A percentile compares a stretch with the other conserved stretches of the same genome.
Evolutionary conservation across 2,113 vertebrate genomes (phyloP).

Genomic region (Chaetodon trifascialis): DNA sequence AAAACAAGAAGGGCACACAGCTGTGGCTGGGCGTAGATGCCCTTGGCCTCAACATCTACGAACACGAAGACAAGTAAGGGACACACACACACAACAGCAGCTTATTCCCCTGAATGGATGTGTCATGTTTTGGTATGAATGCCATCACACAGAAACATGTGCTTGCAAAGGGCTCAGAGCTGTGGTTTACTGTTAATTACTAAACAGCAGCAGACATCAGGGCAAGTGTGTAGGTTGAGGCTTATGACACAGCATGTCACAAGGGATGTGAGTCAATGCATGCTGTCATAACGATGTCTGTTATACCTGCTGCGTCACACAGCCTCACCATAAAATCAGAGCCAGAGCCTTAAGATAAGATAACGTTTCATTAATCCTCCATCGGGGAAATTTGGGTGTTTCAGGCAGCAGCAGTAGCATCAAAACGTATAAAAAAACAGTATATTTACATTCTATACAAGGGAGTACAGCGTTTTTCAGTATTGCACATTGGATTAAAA

Average conservation of each 20-base stretch:
- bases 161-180: background rate
- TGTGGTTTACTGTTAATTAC: background rate
- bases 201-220: background rate
- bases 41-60: constrained; percentile 97
- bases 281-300: background rate
- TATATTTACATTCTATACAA: too few relatives aligned
- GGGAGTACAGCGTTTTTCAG: too few relatives aligned
- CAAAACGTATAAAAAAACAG: too few relatives aligned
- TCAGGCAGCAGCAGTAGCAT: too few relatives aligned
- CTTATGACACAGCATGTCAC: background rate
- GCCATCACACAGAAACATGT: too few relatives aligned
- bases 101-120: background rate
- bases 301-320: background rate
- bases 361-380: too few relatives aligned
- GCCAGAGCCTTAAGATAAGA: background rate
- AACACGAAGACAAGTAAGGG: constrained; percentile 97
- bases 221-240: background rate
- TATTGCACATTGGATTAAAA: too few relatives aligned
- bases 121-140: background rate
- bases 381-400: too few relatives aligned
- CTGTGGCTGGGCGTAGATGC: constrained; percentile 97
- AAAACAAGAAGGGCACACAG: constrained; percentile 98
- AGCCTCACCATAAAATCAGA: background rate
- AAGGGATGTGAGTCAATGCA: background rate
- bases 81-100: constrained; percentile 19